Evolutionary conservation across 2,113 vertebrate genomes (phyloP), one percentile per base, ranked within the genome.

Genomic region (Sorex araneus): DNA sequence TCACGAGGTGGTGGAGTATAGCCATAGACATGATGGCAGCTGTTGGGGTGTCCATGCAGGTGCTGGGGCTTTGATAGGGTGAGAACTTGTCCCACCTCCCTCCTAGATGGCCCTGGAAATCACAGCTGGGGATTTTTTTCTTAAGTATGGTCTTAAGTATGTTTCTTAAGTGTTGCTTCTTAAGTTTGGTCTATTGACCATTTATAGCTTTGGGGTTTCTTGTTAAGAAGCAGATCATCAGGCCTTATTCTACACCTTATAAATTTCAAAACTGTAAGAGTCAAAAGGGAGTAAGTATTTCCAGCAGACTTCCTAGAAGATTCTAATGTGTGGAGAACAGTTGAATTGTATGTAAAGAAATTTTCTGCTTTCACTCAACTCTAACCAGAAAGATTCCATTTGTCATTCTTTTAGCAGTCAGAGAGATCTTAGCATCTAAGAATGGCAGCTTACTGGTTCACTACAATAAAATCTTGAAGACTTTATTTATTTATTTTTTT

Each of bases 341-440:
- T 18, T 57, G 23, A 12, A 54, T 3, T 89, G 18, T 2, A 57
- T 34, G 57, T 71, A 79, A 85, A 73, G 16, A 10, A 23, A 5
- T 74, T 84, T 60, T 85, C 34, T 85, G 64, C 73, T 60, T 73
- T 78, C 3, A 84, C 50, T 50, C 47, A 50, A 34, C 28, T 89
- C 43, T 1, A 73, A 54, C 54, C 86, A 66, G 27, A 71, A 28
- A 32, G 27, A 21, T 43, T 40, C n/a, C 66, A 45, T 27, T 28
- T 85, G 18, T 43, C 8, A 16, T 75, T 18, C 27, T 69, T 60
- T 79, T 27, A 11, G 4, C 3, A 77, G 84, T 69, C 34, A 25
- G 67, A 45, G 32, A 88, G 75, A 67, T 74, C 79, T 71, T 36
- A 85, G 57, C 23, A 30, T 12, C 43, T 75, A 18, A 45, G 13